These are phyloP conservation scores for Zaprionus capensis DNA, from an alignment of 1,140 invertebrate genomes.

Conservation along the genomic window DNA sequence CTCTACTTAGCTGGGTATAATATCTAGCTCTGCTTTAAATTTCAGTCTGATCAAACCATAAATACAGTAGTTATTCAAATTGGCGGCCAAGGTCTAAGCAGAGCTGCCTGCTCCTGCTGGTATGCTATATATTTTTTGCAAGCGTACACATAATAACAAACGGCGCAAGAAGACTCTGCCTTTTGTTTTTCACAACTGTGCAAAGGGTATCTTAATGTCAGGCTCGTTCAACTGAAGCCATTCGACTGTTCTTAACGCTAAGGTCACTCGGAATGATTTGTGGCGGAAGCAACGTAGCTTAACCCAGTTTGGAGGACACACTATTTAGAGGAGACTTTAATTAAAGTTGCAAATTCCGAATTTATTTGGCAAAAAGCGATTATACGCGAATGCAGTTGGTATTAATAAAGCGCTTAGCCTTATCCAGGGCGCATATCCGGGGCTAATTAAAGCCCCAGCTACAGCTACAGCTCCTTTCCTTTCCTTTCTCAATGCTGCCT, in stretches of 20 bases:
- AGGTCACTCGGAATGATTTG: background rate
- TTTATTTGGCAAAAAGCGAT: background rate
- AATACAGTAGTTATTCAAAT: too few relatives aligned
- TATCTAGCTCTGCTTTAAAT: too few relatives aligned
- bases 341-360: slow-evolving; percentile 9
- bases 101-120: too few relatives aligned
- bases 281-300: background rate
- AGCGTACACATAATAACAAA: too few relatives aligned
- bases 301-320: background rate
- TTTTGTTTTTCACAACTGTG: too few relatives aligned
- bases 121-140: too few relatives aligned
- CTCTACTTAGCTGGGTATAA: too few relatives aligned
- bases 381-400: background rate
- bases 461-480: background rate
- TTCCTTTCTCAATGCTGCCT: slow-evolving; percentile 10
- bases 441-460: slow-evolving; percentile 41
- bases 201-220: too few relatives aligned
- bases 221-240: background rate
- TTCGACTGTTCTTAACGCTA: background rate
- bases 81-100: too few relatives aligned
- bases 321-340: slow-evolving; percentile 4
- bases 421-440: slow-evolving; percentile 9
- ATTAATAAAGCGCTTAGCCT: slow-evolving; percentile 30
- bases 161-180: too few relatives aligned
- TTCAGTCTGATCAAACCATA: too few relatives aligned